Evolutionary conservation across 1,140 invertebrate species (phyloP).

Genomic region (Druon quercuslanigerum): DNA sequence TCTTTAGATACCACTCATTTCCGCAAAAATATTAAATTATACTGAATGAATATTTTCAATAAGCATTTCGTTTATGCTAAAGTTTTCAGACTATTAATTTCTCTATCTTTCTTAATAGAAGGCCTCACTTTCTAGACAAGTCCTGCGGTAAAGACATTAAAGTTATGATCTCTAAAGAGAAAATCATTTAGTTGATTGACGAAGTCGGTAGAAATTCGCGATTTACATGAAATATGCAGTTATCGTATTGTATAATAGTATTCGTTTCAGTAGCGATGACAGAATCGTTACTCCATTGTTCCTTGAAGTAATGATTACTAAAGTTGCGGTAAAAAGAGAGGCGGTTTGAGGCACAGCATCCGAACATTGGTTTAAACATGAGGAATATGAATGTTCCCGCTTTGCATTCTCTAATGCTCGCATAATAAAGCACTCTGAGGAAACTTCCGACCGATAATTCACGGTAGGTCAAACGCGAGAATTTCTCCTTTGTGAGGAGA

Average conservation of each 20-base stretch:
- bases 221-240: conserved; percentile 1
- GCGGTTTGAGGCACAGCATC: background rate
- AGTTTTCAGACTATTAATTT: background rate
- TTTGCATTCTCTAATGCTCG: background rate
- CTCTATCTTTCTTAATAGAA: background rate
- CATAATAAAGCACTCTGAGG: conserved; percentile 1
- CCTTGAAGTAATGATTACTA: conserved; percentile 21
- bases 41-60: too few relatives aligned
- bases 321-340: background rate
- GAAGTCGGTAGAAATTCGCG: background rate
- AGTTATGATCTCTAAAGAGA: too few relatives aligned
- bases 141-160: too few relatives aligned
- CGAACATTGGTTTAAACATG: background rate
- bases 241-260: conserved; percentile 20
- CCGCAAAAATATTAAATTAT: background rate
- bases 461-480: background rate
- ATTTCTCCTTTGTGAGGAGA: too few relatives aligned
- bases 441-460: conserved; percentile 5
- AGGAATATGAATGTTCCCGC: background rate
- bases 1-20: background rate
- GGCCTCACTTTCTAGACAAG: background rate
- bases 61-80: background rate
- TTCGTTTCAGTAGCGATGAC: conserved; percentile 16
- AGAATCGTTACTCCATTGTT: conserved; percentile 24
- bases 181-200: background rate